Base-by-base conservation (phyloP, 1,140 invertebrate species). In the Charaxes varanes region DNA sequence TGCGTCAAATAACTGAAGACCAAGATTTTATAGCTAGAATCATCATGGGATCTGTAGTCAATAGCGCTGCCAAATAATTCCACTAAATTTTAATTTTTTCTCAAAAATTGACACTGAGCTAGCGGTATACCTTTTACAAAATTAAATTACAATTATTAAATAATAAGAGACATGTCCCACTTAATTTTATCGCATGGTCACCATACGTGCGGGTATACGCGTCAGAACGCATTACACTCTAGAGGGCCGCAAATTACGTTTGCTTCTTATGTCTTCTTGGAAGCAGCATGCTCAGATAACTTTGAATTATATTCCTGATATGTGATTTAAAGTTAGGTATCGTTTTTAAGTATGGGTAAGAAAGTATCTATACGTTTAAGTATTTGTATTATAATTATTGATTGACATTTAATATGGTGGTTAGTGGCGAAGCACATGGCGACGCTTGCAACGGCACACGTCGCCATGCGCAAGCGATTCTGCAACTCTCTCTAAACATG, bases 161-260 rank as follows among this genome's bases (percentile, higher is more conserved):
- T 10, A 12, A 24, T 11, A 2, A 2, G 23, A n/a, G 23, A 26
- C 2, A 28, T 15, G 7, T 28, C 27, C 27, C 3, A 2, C 14
- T 15, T n/a, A 15, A 15, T 15, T 15, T 0, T 1, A 1, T 14
- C 12, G 27, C n/a, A 3, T 28, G 5, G 28, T 17, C 1, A 17
- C n/a, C 28, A 7, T 17, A 31, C 6, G 44, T 44, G 40, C 43
- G 12, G 21, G 44, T 23, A 30, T 42, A 34, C 35, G 35, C 47
- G 54, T 58, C 54, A 47, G 31, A 44, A 57, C 38, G 56, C 33
- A 56, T 60, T 53, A 53, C 34, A 45, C 21, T 45, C 28, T 33
- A 38, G 42, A 32, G 26, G 26, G 31, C 18, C 17, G 43, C 32
- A 44, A 46, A 46, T 46, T 46, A 28, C 24, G 32, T 37, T 46